phyloP scores from a whole-genome alignment of 2,888 invertebrate genomes.

The Agonopterix subpropinquella region DNA sequence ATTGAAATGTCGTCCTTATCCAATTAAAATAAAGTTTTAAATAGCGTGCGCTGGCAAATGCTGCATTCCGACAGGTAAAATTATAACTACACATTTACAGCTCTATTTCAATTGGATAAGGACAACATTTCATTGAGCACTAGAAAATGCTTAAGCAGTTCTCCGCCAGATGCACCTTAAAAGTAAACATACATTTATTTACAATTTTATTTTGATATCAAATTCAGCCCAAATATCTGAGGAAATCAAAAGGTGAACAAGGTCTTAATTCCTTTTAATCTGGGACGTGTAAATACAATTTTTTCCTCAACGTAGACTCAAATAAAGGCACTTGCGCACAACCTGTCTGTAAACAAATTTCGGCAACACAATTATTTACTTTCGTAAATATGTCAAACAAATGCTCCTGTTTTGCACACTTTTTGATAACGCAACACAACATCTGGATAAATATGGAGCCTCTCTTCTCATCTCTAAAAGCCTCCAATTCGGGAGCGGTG shows the following conservation, averaged over 20 bases:
- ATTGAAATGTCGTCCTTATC: too few species aligned
- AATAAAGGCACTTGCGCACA: constrained; percentile 50
- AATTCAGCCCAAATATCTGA: background rate
- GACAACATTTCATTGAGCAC: too few species aligned
- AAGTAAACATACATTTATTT: too few species aligned
- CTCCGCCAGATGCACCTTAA: too few species aligned
- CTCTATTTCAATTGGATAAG: too few species aligned
- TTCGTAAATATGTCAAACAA: constrained; percentile 53
- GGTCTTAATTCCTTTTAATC: background rate
- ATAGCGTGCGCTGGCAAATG: too few species aligned
- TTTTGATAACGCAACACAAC: constrained; percentile 39
- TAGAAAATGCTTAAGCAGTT: too few species aligned
- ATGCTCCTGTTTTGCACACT: constrained; percentile 38
- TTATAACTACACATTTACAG: too few species aligned
- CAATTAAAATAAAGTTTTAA: too few species aligned
- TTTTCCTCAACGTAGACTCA: constrained; percentile 49
- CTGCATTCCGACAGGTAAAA: too few species aligned
- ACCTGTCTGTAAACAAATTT: constrained; percentile 29
- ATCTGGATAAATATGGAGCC: constrained; percentile 63
- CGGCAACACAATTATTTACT: constrained; percentile 42
- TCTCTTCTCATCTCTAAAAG: constrained; percentile 42
- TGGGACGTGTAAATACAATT: constrained; percentile 44
- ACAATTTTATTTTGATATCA: too few species aligned
- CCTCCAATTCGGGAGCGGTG: constrained; percentile 59
- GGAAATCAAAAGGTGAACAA: background rate